Evolutionary conservation across 2,888 invertebrate genomes (phyloP), one percentile per base, ranked within the genome.

Genomic region (Cylloceria caligata): DNA sequence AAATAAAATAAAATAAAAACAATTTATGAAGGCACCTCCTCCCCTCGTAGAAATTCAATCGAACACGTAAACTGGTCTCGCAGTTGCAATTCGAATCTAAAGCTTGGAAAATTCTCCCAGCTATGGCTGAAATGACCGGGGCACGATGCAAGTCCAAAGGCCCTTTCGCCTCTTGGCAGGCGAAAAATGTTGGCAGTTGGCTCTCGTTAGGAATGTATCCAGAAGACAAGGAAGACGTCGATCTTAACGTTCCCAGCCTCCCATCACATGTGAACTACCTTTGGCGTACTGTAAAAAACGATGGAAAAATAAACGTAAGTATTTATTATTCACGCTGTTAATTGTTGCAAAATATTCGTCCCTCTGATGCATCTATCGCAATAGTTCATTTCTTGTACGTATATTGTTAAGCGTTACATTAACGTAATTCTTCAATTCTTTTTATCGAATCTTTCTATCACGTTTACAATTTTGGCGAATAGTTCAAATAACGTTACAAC

Each of bases 191-290:
- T 88, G 90, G 88, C 90, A 90, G 88, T 89, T 87, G 88, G 87
- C 84, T 86, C 88, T 87, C 65, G 39, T 76, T 69, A 88, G 91
- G 91, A 91, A 91, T 91, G 91, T 91, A 84, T 89, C 88, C 88
- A 88, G 83, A 87, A 87, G 85, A 83, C 87, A 86, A 86, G 82
- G 81, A 85, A 83, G 45, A 84, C 80, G 76, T 81, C 71, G 68
- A 72, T 64, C 39, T 80, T 86, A 84, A 86, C 65, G 82, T 85
- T 86, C 81, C 73, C 79, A 84, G 80, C 71, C 85, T 73, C 86
- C 88, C 86, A 91, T 93, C 91, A 93, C 91, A 93, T 92, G 88
- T 93, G 92, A 83, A 93, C 90, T 83, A 93, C 92, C 83, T 92
- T 93, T 83, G 93, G 92, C 68, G 93, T 93, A 84, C 93, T 93